Percentiles rank a stretch among this genome's conserved stretches.
These are phyloP conservation scores for Aethina tumida DNA, from an alignment of 1,140 invertebrate genomes.

Conservation along the genomic window DNA sequence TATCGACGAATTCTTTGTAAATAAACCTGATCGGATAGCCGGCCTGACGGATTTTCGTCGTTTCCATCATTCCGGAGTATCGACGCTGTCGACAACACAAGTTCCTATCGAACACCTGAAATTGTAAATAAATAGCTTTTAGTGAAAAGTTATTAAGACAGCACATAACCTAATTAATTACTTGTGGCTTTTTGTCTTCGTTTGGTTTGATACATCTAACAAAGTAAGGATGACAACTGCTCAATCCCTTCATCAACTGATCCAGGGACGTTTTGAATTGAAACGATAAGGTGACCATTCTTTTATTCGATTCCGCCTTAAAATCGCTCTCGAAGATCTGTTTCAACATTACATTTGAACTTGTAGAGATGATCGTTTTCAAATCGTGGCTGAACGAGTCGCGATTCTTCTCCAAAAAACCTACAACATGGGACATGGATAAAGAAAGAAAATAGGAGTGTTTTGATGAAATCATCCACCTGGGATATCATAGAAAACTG, in stretches of 20 bases:
- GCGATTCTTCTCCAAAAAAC: conserved; percentile 91
- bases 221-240: conserved; percentile 85
- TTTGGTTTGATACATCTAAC: conserved; percentile 94
- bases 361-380: conserved; percentile 67
- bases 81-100: conserved; percentile 82
- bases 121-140: too few relatives aligned
- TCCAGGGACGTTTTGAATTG: conserved; percentile 87
- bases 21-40: conserved; percentile 88
- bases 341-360: conserved; percentile 66
- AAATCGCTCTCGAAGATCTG: conserved; percentile 62
- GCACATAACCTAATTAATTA: too few relatives aligned
- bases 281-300: conserved; percentile 66
- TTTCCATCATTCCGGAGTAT: conserved; percentile 98
- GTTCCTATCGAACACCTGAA: conserved; percentile 75
- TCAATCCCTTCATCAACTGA: conserved; percentile 77
- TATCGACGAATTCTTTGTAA: conserved; percentile 80
- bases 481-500: conserved; percentile 76
- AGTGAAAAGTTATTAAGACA: too few relatives aligned
- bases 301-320: conserved; percentile 47
- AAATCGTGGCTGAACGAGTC: conserved; percentile 83
- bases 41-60: conserved; percentile 81
- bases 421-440: too few relatives aligned
- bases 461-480: too few relatives aligned
- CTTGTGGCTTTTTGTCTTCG: conserved; percentile 80
- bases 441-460: too few relatives aligned